Conservation (phyloP, 2,113 vertebrate genomes). For the Coryphaenoides rupestris region DNA sequence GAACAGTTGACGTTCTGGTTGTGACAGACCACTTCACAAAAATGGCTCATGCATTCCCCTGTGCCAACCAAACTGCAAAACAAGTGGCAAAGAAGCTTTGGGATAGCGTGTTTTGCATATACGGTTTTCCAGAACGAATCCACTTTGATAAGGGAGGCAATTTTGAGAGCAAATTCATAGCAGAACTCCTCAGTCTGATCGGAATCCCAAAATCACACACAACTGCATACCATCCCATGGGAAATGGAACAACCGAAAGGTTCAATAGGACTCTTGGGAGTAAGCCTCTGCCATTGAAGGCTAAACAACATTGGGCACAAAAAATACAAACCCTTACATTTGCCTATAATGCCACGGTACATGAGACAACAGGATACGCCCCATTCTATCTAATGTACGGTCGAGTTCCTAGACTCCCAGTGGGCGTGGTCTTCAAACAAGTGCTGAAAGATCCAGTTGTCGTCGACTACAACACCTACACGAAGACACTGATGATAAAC, state of each 20-base stretch:
- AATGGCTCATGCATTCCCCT: no score
- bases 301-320: background rate
- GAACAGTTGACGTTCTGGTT: slow-evolving; percentile 14
- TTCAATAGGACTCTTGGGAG: background rate
- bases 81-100: background rate
- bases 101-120: background rate
- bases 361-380: slow-evolving; percentile 5
- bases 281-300: background rate
- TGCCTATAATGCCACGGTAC: slow-evolving; percentile 10
- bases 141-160: background rate
- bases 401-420: background rate
- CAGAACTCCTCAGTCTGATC: background rate
- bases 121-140: background rate
- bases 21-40: no score
- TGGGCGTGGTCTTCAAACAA: slow-evolving; percentile 4
- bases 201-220: background rate
- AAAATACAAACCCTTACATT: no score
- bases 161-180: background rate
- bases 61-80: no score
- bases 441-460: slow-evolving; percentile 5
- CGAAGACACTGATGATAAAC: slow-evolving; percentile 8
- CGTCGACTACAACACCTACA: slow-evolving; percentile 4
- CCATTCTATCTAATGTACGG: slow-evolving; percentile 9
- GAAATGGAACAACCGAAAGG: background rate
- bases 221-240: background rate